Evolutionary conservation across 2,888 invertebrate genomes (phyloP), one percentile per base, ranked within the genome.

Genomic region (Idaea biselata): DNA sequence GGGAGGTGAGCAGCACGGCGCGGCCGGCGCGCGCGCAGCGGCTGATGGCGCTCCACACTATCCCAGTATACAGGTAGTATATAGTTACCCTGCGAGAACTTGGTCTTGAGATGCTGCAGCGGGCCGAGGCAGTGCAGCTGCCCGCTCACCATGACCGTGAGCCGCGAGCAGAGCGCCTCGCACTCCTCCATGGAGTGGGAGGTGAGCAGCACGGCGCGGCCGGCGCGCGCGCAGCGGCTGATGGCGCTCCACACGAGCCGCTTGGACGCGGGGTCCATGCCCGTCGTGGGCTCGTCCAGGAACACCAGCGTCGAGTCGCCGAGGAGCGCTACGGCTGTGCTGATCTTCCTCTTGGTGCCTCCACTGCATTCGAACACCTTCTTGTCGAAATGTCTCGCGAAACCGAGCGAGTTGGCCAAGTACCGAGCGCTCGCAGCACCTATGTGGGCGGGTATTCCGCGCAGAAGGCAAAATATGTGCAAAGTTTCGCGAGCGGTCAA

Each of bases 201-300:
- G 70, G 91, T 90, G 69, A 97, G 92, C 64, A 97, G 93, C 59
- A 97, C 94, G 66, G 97, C 95, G 56, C 97, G 97, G 0, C 94
- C 93, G 60, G 95, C 94, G 14, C 70, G 54, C 67, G 95, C 94
- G 65, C 94, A 93, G 7, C 69, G 74, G 74, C 82, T 86, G 33
- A 97, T 93, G 58, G 95, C 94, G 74, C 95, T 93, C 97, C 97
- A 97, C 14, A 98, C 93, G 65, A 96, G 94, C 3, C 97, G 94
- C 73, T 97, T 94, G 0, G 97, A 96, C 5, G 95, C 95, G 1
- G 97, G 96, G 79, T 97, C 97, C 95, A 97, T 96, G 55, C 96
- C 96, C 88, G 93, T 94, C 1, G 94, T 94, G 0, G 95, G 95
- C 73, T 94, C 94, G 79, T 95, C 96, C 57, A 96, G 86, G 74